Evolutionary conservation across 1,140 invertebrate species (phyloP).

Genomic region (Drosophila setifemur): DNA sequence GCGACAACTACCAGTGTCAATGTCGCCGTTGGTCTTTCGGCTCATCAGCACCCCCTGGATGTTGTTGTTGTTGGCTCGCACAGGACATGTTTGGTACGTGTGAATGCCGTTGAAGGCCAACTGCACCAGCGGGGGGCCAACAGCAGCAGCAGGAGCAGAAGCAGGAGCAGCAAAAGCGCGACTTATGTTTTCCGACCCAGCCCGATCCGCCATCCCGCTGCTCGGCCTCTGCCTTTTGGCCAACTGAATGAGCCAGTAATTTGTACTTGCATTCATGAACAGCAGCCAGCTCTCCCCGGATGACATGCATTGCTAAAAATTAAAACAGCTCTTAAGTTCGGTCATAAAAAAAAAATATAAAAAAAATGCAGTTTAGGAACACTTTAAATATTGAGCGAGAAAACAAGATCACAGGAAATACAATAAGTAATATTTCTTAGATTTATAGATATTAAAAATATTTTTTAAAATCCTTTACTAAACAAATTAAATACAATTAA

Average conservation of each 20-base stretch:
- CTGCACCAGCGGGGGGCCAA: slow-evolving; percentile 57
- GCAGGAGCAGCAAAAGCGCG: neutral
- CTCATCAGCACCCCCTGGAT: slow-evolving; percentile 40
- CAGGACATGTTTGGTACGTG: slow-evolving; percentile 49
- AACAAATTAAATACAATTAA: no score
- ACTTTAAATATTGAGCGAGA: neutral
- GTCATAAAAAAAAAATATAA: no score
- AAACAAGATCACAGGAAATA: neutral
- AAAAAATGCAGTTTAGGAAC: no score
- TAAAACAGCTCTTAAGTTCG: no score
- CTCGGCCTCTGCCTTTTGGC: slow-evolving; percentile 25
- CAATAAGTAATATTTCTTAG: no score
- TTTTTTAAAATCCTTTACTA: no score
- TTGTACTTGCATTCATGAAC: slow-evolving; percentile 78
- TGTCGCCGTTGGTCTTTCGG: slow-evolving; percentile 61
- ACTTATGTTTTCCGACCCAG: slow-evolving; percentile 9
- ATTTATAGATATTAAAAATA: no score
- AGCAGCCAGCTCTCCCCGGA: slow-evolving; percentile 17
- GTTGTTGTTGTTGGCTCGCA: slow-evolving; percentile 28
- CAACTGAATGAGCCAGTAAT: slow-evolving; percentile 68
- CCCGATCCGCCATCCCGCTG: neutral
- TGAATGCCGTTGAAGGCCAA: slow-evolving; percentile 65
- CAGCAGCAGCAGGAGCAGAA: no score
- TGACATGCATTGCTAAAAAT: neutral
- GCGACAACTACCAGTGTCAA: slow-evolving; percentile 60